Evolutionary conservation across 2,113 vertebrate genomes (phyloP).

Genomic region (Elephantulus edwardii): DNA sequence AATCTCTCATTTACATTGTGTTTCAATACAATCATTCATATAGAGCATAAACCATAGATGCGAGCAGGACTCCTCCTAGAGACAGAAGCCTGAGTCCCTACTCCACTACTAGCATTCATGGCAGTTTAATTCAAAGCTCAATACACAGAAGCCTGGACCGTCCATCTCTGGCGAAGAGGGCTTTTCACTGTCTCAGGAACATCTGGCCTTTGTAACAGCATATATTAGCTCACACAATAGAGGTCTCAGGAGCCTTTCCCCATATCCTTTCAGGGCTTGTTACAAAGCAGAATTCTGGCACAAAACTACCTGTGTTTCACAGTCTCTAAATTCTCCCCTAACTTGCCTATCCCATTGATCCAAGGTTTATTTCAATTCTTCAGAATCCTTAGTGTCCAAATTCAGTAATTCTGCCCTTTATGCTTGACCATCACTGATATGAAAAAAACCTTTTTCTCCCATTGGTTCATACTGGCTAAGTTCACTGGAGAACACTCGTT

Average conservation of each 20-base stretch:
- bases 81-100: background rate
- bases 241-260: background rate
- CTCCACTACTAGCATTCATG: background rate
- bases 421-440: background rate
- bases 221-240: background rate
- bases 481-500: background rate
- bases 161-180: background rate
- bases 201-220: background rate
- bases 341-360: background rate
- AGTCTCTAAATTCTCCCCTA: background rate
- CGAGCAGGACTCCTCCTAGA: background rate
- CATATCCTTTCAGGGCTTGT: background rate
- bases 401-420: background rate
- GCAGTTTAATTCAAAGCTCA: background rate
- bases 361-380: background rate
- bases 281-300: background rate
- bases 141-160: background rate
- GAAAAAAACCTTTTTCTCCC: background rate
- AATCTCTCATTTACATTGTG: no score
- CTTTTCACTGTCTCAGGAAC: background rate
- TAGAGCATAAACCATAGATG: background rate
- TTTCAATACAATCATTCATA: no score
- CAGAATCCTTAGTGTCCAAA: background rate
- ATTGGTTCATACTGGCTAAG: background rate
- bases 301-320: background rate